These are phyloP conservation scores for Darwinula stevensoni DNA, from an alignment of 2,888 invertebrate species.

Conservation along the genomic window DNA sequence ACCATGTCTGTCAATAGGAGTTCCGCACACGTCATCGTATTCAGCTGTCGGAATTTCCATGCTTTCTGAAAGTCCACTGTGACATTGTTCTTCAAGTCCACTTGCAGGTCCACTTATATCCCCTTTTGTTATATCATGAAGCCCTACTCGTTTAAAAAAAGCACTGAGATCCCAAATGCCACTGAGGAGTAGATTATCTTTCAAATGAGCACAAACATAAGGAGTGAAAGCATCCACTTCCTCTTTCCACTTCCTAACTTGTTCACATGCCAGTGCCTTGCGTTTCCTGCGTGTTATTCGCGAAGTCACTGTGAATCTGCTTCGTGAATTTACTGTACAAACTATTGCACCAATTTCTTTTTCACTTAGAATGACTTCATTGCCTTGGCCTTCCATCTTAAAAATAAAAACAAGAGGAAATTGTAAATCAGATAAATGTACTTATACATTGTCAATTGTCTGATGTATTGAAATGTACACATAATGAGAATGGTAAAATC, in stretches of 20 bases:
- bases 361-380: slow-evolving; percentile 2
- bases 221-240: slow-evolving; percentile 2
- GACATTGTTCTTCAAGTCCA: slow-evolving; percentile 1
- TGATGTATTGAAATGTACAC: slow-evolving; percentile 2
- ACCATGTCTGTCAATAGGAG: slow-evolving; percentile 2
- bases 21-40: slow-evolving; percentile 2
- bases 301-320: slow-evolving; percentile 2
- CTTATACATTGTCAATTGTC: slow-evolving; percentile 2
- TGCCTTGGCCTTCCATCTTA: slow-evolving; percentile 2
- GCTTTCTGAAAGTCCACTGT: slow-evolving; percentile 2
- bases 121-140: slow-evolving; percentile 2
- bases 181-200: slow-evolving; percentile 2
- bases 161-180: slow-evolving; percentile 1
- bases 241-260: slow-evolving; percentile 2
- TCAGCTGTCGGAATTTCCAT: slow-evolving; percentile 2
- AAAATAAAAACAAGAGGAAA: slow-evolving; percentile 2
- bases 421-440: slow-evolving; percentile 2
- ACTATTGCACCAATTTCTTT: slow-evolving; percentile 2
- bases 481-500: slow-evolving; percentile 1
- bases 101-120: slow-evolving; percentile 2
- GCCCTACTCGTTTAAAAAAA: slow-evolving; percentile 1
- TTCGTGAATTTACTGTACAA: slow-evolving; percentile 2
- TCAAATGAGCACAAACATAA: slow-evolving; percentile 2
- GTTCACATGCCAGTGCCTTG: slow-evolving; percentile 2
- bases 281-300: slow-evolving; percentile 2